Percentiles rank a stretch among this genome's conserved stretches.
Conservation (phyloP, 2,888 invertebrate species). For the Agonopterix heracliana region DNA sequence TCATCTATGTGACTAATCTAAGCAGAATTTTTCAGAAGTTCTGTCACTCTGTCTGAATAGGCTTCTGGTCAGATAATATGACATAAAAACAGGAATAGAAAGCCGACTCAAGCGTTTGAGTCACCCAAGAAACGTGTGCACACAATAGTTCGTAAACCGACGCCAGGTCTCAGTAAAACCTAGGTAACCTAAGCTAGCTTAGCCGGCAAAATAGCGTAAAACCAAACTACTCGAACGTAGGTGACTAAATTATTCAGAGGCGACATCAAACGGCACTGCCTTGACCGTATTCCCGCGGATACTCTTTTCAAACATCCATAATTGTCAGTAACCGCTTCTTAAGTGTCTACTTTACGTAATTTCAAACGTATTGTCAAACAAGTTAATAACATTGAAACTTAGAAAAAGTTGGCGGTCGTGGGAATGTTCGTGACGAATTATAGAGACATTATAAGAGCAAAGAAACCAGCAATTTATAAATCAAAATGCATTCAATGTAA, state of each 20-base stretch:
- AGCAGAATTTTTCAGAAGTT: no score
- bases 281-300: constrained; percentile 38
- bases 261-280: constrained; percentile 17
- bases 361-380: not conserved
- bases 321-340: constrained; percentile 20
- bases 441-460: no score
- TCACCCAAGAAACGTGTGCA: constrained; percentile 7
- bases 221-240: not conserved
- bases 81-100: no score
- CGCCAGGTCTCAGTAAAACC: not conserved
- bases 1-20: no score
- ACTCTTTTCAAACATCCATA: constrained; percentile 27
- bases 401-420: no score
- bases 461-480: no score
- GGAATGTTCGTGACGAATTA: no score
- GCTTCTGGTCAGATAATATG: no score
- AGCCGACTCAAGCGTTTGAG: no score
- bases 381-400: no score
- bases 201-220: not conserved
- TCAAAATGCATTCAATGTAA: no score
- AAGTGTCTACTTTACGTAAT: constrained; percentile 21
- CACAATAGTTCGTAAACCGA: constrained; percentile 17
- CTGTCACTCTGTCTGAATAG: no score
- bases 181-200: constrained; percentile 1
- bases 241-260: not conserved